Evolutionary conservation across 2,888 invertebrate genomes (phyloP), one percentile per base, ranked within the genome.

Genomic region (Caradrina clavipalpis): DNA sequence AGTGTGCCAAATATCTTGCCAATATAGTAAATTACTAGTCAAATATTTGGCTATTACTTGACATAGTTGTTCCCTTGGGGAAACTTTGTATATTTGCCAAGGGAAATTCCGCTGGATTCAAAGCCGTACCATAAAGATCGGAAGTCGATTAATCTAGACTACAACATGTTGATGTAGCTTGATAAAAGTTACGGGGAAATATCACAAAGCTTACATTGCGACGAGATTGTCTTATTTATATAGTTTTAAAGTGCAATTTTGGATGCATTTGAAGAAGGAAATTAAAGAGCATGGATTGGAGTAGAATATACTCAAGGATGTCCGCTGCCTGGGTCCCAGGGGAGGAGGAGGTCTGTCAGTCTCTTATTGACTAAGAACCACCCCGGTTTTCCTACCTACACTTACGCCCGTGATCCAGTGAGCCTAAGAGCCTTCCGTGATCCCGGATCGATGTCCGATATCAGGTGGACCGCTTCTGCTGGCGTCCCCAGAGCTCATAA

Each of bases 91-190:
- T n/a, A 13, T n/a, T 70, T 39, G 49, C 15, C 4, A 3, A 11
- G 7, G 21, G 0, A 13, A 61, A 60, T 22, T 21, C 31, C 56
- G 68, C 65, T 75, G 8, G 0, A 47, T 71, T 68, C 31, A 62
- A 67, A 53, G 56, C 56, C 61, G n/a, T 19, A 42, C 11, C 3
- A 50, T 67, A 47, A 50, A 56, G 21, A 53, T 35, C n/a, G 45
- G 39, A 53, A 64, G 13, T 17, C 58, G 47, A 79, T 75, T 69
- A 63, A 63, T 57, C 21, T 68, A 73, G 53, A 61, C 45, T 59
- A 15, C 21, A 55, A 55, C 55, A 55, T 39, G 26, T 62, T 35
- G 22, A 47, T 54, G 31, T 59, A 54, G 54, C 11, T 61, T 60
- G 26, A 54, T 50, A 35, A 62, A 75, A 61, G 53, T 58, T 49